Percentiles rank a stretch among this genome's conserved stretches.
phyloP scores from a whole-genome alignment of 2,888 invertebrate genomes.

The Macrophya annulata region DNA sequence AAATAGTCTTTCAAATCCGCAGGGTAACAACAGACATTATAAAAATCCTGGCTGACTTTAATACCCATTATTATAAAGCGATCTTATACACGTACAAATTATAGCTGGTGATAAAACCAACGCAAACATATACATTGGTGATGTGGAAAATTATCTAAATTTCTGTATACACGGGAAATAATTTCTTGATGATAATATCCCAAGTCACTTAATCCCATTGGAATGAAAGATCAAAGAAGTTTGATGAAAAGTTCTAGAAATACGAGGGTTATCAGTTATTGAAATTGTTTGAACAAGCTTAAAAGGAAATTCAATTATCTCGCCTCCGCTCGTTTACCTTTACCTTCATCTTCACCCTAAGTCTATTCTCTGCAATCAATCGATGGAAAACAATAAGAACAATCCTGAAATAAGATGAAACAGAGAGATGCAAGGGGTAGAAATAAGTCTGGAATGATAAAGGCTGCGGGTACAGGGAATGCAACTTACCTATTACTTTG shows the following conservation, averaged over 20 bases:
- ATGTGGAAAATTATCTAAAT: neutral
- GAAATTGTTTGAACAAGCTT: constrained; percentile 43
- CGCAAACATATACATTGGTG: neutral
- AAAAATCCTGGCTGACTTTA: neutral
- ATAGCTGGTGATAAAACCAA: neutral
- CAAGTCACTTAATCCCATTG: neutral
- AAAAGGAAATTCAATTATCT: constrained; percentile 31
- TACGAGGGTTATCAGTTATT: constrained; percentile 45
- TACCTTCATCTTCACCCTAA: neutral
- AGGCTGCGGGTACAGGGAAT: neutral
- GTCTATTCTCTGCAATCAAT: neutral
- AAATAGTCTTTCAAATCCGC: neutral
- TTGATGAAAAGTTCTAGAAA: constrained; percentile 18
- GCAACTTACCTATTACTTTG: constrained; percentile 37
- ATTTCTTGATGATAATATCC: neutral
- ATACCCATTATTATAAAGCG: neutral
- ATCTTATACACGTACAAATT: neutral
- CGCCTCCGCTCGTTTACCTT: neutral
- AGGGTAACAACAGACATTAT: neutral
- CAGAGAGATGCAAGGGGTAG: neutral
- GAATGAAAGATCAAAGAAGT: constrained; percentile 2
- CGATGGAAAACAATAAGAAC: neutral
- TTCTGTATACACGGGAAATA: neutral
- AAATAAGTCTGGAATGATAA: neutral
- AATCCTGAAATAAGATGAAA: neutral